These are phyloP conservation scores for Drosophila putrida DNA, from an alignment of 2,888 invertebrate species.

Conservation along the genomic window DNA sequence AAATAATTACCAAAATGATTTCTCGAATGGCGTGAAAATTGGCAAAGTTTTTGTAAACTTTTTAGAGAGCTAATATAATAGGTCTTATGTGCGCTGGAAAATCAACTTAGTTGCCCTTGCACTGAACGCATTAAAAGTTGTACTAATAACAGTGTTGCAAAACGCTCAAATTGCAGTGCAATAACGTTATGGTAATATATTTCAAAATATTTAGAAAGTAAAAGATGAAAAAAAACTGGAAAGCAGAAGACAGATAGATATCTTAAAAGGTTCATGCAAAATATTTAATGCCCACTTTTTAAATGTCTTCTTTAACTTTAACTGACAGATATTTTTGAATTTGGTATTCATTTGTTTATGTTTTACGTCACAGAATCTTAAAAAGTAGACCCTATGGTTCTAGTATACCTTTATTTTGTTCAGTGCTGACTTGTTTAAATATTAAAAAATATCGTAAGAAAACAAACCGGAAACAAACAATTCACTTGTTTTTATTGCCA, in stretches of 20 bases:
- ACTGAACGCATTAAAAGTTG: neutral
- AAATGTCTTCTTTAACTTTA: too few species aligned
- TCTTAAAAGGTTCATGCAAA: too few species aligned
- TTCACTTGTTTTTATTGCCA: neutral
- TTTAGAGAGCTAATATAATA: conserved; percentile 4
- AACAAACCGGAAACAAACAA: neutral
- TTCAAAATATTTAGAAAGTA: neutral
- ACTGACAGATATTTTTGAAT: too few species aligned
- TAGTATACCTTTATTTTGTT: too few species aligned
- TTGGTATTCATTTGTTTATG: too few species aligned
- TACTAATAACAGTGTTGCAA: neutral
- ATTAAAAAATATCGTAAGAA: too few species aligned
- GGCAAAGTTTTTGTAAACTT: conserved; percentile 18
- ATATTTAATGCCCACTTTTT: too few species aligned
- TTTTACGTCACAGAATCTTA: too few species aligned
- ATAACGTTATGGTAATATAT: neutral
- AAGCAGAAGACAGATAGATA: too few species aligned
- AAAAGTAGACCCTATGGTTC: too few species aligned
- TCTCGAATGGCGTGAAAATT: conserved; percentile 26
- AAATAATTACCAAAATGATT: conserved; percentile 17
- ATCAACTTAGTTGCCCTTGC: neutral
- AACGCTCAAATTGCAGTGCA: neutral
- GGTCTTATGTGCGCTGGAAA: neutral
- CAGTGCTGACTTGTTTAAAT: too few species aligned
- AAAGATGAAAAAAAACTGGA: neutral